A percentile compares a stretch with the other conserved stretches of the same genome.
Evolutionary conservation across 92 coral and sea anemone species (phyloP).

Genomic region (Bergia sp.): DNA sequence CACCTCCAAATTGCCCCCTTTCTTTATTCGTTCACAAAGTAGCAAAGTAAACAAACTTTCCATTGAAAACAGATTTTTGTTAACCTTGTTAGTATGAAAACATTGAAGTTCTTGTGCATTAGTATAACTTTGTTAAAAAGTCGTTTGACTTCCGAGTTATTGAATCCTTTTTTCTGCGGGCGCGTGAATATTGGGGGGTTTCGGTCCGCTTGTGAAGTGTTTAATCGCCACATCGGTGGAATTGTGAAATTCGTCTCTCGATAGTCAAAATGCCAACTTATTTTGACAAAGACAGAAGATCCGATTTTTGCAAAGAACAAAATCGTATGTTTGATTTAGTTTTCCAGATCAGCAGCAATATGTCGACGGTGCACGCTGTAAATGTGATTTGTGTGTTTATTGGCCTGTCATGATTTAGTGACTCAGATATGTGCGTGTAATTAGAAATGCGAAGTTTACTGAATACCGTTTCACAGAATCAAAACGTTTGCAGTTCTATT

Average conservation of each 20-base stretch:
- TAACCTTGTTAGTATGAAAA: slow-evolving; percentile 31
- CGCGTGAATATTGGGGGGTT: slow-evolving; percentile 5
- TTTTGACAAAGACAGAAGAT: slow-evolving; percentile 8
- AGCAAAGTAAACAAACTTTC: slow-evolving; percentile 44
- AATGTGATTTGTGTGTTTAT: background rate
- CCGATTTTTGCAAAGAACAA: background rate
- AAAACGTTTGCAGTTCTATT: background rate
- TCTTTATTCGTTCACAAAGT: slow-evolving; percentile 35
- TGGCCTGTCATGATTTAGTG: background rate
- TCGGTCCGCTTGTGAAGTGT: background rate
- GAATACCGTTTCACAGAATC: slow-evolving; percentile 16
- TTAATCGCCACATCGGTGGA: background rate
- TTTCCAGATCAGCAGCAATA: background rate
- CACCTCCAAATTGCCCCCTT: background rate
- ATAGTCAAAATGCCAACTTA: slow-evolving; percentile 14
- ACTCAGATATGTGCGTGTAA: background rate
- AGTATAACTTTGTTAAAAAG: background rate
- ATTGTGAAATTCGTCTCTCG: background rate
- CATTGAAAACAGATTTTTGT: slow-evolving; percentile 42
- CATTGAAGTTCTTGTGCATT: background rate
- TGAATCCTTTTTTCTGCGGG: background rate
- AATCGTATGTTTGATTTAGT: background rate
- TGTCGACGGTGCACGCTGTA: background rate
- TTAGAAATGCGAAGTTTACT: background rate
- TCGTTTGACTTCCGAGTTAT: slow-evolving; percentile 25